Conservation (phyloP, 2,888 invertebrate species). For the Hartigia nigra region DNA sequence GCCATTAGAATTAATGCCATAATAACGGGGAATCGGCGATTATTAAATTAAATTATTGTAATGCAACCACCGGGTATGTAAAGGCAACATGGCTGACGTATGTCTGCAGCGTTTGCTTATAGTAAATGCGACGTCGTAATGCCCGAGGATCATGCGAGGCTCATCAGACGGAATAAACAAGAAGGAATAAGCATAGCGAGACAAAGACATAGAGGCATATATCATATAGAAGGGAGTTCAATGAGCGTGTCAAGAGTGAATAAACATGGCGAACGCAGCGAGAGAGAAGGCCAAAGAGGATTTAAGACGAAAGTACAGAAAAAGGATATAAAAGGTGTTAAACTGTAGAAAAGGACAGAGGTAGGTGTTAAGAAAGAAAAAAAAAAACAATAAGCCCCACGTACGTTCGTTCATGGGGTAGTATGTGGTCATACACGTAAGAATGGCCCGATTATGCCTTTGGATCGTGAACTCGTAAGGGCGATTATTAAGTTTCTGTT, state of each 20-base stretch:
- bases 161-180: neutral
- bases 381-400: neutral
- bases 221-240: too few species aligned
- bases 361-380: too few species aligned
- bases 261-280: too few species aligned
- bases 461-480: neutral
- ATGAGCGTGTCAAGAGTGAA: too few species aligned
- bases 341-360: too few species aligned
- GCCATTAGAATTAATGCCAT: slow-evolving; percentile 56
- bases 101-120: neutral
- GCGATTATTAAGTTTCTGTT: slow-evolving; percentile 23
- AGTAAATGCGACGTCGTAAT: neutral
- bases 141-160: neutral
- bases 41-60: slow-evolving; percentile 60
- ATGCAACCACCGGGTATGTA: slow-evolving; percentile 24
- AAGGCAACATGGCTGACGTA: neutral
- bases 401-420: too few species aligned
- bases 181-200: too few species aligned
- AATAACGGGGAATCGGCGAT: slow-evolving; percentile 53
- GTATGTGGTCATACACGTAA: neutral
- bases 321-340: too few species aligned
- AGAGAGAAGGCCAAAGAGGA: too few species aligned
- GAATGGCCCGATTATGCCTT: neutral
- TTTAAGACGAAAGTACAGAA: neutral
- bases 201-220: too few species aligned